These are phyloP conservation scores for Eulemur coronatus DNA, from an alignment of 2,797 vertebrate genomes.

Conservation along the genomic window DNA sequence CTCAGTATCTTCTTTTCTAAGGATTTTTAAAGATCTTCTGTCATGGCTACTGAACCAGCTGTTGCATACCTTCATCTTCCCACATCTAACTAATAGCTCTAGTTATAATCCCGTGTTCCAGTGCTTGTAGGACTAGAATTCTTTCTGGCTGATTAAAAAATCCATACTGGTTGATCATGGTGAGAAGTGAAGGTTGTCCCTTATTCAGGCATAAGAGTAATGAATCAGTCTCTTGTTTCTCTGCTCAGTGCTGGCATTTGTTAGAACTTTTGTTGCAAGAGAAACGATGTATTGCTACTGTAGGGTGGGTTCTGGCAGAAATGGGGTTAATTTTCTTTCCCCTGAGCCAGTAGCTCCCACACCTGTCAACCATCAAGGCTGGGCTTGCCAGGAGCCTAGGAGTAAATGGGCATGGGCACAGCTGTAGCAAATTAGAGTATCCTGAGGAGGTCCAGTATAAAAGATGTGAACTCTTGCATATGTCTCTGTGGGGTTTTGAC, in stretches of 20 bases:
- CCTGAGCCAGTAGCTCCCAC: constrained; percentile 57
- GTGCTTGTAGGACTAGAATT: background rate
- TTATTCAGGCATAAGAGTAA: background rate
- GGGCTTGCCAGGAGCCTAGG: constrained; percentile 70
- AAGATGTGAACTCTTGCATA: constrained; percentile 62
- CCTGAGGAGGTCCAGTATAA: constrained; percentile 74
- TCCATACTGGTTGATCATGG: background rate
- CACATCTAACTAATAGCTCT: background rate
- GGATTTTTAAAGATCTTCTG: background rate
- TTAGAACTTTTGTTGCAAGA: background rate
- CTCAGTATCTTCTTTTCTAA: background rate
- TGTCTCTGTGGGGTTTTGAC: constrained; percentile 63
- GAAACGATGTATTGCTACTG: background rate
- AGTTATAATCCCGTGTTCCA: background rate
- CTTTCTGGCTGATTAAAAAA: constrained; percentile 48
- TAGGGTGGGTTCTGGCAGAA: constrained; percentile 36
- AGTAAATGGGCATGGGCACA: constrained; percentile 69
- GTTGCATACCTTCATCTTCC: background rate
- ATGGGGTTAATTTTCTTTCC: constrained; percentile 56
- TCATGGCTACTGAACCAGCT: background rate
- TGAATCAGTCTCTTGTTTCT: background rate
- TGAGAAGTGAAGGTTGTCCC: background rate
- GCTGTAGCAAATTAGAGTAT: constrained; percentile 79
- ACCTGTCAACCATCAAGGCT: constrained; percentile 78
- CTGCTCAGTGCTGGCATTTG: background rate